Conservation (phyloP, 2,797 vertebrate genomes). For the Mormyrops boulengeri region DNA sequence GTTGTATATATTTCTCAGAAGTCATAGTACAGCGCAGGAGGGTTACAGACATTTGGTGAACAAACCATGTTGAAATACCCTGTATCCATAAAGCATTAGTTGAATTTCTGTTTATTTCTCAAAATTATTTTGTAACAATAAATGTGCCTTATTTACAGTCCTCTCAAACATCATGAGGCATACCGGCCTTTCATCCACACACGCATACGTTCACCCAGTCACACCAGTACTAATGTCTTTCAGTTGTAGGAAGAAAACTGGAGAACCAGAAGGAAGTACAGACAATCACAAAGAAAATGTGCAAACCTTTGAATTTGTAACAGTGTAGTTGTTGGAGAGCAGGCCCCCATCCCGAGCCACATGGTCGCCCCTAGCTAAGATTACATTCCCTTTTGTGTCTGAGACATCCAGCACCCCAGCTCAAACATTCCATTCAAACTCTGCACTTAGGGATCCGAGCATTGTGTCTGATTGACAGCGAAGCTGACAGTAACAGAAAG, state of each 20-base stretch:
- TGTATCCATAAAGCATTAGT: neutral
- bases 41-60: neutral
- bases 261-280: neutral
- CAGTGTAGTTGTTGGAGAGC: neutral
- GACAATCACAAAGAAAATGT: neutral
- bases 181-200: neutral
- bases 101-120: neutral
- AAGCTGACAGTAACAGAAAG: neutral
- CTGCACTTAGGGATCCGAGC: constrained; percentile 3
- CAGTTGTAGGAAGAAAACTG: neutral
- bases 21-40: neutral
- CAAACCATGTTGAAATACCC: neutral
- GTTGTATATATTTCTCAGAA: neutral
- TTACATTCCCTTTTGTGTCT: neutral
- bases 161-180: neutral
- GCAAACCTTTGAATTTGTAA: neutral
- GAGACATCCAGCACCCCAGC: constrained; percentile 35
- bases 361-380: neutral
- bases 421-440: constrained; percentile 26
- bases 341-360: neutral
- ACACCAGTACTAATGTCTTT: neutral
- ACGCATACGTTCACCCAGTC: neutral
- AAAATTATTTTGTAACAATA: neutral
- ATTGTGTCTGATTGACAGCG: neutral
- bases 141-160: neutral